These are phyloP conservation scores for Anser brachyrhynchus DNA, from an alignment of 2,113 vertebrate genomes.

Conservation along the genomic window DNA sequence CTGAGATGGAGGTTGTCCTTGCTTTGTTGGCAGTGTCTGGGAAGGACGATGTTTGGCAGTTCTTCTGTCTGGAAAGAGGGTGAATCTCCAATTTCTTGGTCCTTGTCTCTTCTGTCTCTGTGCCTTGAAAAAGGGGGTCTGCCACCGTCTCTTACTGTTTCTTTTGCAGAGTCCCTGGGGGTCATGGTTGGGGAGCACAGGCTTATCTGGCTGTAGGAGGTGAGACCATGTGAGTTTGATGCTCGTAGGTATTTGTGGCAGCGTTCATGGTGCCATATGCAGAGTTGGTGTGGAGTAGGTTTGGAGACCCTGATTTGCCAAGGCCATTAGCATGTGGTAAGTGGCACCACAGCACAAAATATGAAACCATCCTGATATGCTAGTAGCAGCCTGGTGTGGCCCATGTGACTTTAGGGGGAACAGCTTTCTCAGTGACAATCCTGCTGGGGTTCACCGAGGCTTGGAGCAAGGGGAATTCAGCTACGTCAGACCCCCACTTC, in stretches of 20 bases:
- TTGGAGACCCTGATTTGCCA: neutral
- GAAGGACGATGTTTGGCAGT: neutral
- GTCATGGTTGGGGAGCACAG: neutral
- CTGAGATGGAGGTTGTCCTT: slow-evolving; percentile 35
- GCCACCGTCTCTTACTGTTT: neutral
- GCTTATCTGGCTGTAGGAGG: neutral
- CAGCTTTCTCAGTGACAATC: neutral
- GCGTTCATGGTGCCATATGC: neutral
- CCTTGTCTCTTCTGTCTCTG: neutral
- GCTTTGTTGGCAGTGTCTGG: neutral
- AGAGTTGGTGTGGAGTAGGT: neutral
- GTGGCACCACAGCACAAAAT: neutral
- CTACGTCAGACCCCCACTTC: neutral
- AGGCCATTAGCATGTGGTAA: neutral
- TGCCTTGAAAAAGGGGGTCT: neutral
- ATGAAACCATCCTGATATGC: neutral
- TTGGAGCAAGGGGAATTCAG: neutral
- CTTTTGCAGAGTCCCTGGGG: neutral
- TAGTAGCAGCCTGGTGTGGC: neutral
- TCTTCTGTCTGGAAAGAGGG: neutral
- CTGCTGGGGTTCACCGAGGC: neutral
- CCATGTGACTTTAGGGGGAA: neutral
- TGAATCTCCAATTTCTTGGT: neutral
- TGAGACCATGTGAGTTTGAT: neutral
- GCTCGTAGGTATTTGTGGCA: neutral